A percentile compares a stretch with the other conserved stretches of the same genome.
Conservation (phyloP, 2,797 vertebrate genomes). For the Mormyrops attenuatus region DNA sequence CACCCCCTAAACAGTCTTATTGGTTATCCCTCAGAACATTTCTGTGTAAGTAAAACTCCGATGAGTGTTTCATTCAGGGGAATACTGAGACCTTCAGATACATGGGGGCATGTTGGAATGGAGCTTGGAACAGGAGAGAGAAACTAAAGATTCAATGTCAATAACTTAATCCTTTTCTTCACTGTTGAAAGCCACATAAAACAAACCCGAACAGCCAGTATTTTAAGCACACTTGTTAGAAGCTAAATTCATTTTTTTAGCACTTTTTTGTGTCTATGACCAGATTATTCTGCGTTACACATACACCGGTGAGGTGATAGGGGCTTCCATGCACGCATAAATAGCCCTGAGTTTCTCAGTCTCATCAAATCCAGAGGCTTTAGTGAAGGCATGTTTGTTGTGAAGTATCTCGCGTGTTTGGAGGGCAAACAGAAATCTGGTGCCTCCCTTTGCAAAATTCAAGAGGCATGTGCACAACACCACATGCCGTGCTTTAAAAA, state of each 20-base stretch:
- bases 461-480: not conserved
- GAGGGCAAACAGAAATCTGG: not conserved
- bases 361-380: not conserved
- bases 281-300: not conserved
- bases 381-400: not conserved
- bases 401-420: not conserved
- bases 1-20: not conserved
- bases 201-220: not conserved
- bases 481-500: not conserved
- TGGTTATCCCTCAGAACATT: not conserved
- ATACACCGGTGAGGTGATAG: not conserved
- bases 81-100: not conserved
- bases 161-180: not conserved
- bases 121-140: not conserved
- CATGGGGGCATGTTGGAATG: not conserved
- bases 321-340: not conserved
- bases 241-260: not conserved
- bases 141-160: not conserved
- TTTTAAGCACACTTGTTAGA: not conserved
- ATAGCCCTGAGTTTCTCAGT: not conserved
- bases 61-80: conserved; percentile 1
- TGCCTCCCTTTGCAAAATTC: not conserved
- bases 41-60: not conserved
- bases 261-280: not conserved
- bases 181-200: not conserved